These are phyloP conservation scores for Miltochrista miniata DNA, from an alignment of 2,888 invertebrate genomes.

Conservation along the genomic window DNA sequence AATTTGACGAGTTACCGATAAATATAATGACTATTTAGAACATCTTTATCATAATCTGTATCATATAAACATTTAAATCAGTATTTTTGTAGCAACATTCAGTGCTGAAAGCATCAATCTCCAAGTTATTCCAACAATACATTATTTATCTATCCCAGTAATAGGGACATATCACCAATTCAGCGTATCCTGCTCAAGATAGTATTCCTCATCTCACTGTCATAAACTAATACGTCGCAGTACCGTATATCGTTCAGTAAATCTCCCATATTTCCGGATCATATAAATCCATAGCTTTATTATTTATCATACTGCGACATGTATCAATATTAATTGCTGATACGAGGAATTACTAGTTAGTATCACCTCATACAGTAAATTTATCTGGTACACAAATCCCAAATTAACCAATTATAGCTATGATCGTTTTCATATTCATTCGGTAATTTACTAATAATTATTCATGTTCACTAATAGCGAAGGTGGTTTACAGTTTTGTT, in stretches of 20 bases:
- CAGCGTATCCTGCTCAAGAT: not conserved
- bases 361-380: not conserved
- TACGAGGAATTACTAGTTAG: not conserved
- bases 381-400: no score
- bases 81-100: no score
- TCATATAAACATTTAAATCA: no score
- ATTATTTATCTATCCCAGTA: not conserved
- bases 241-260: constrained; percentile 4
- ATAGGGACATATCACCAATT: not conserved
- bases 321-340: not conserved
- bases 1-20: no score
- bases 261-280: constrained; percentile 17
- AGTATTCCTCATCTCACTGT: constrained; percentile 1
- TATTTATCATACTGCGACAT: not conserved
- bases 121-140: constrained; percentile 1
- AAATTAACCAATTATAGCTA: constrained; percentile 12
- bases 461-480: constrained; percentile 8
- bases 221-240: constrained; percentile 5
- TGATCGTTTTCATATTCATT: constrained; percentile 12
- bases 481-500: constrained; percentile 13
- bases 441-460: constrained; percentile 13
- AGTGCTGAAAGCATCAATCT: not conserved
- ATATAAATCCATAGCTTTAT: constrained; percentile 13
- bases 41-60: no score
- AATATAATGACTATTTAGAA: no score